Conservation (phyloP, 2,888 invertebrate species). For the Meloe dianella region DNA sequence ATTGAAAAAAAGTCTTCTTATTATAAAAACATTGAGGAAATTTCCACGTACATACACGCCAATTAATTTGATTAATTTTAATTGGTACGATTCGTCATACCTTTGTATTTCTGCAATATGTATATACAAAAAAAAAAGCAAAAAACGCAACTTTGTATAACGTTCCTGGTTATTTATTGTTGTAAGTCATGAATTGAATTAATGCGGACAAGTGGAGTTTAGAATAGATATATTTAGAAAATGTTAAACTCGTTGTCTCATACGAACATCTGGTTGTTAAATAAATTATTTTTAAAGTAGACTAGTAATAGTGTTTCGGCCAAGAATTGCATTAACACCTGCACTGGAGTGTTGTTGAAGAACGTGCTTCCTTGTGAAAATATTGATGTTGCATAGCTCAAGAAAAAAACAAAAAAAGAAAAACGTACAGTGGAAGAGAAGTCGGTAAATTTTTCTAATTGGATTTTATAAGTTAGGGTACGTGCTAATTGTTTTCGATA, state of each 20-base stretch:
- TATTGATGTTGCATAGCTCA: too few relatives aligned
- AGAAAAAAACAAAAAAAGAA: too few relatives aligned
- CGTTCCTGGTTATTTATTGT: constrained; percentile 16
- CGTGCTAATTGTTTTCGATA: too few relatives aligned
- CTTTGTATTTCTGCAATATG: too few relatives aligned
- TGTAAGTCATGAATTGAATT: constrained; percentile 28
- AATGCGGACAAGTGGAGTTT: constrained; percentile 25
- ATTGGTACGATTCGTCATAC: neutral
- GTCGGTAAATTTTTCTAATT: too few relatives aligned
- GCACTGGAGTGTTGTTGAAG: constrained; percentile 10
- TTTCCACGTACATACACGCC: neutral
- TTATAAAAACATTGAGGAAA: neutral
- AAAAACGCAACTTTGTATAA: too few relatives aligned
- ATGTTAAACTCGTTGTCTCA: constrained; percentile 19
- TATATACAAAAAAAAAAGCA: too few relatives aligned
- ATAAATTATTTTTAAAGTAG: constrained; percentile 27
- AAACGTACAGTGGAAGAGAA: too few relatives aligned
- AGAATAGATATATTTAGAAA: constrained; percentile 27
- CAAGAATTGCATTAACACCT: constrained; percentile 32
- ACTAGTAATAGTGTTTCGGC: constrained; percentile 18
- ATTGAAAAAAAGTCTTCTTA: neutral
- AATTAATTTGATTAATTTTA: neutral
- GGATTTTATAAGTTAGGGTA: too few relatives aligned
- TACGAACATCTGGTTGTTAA: constrained; percentile 29
- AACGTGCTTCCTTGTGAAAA: neutral